Percentiles rank a stretch among this genome's conserved stretches.
Conservation (phyloP, 2,797 vertebrate species). For the Cyclura pinguis region DNA sequence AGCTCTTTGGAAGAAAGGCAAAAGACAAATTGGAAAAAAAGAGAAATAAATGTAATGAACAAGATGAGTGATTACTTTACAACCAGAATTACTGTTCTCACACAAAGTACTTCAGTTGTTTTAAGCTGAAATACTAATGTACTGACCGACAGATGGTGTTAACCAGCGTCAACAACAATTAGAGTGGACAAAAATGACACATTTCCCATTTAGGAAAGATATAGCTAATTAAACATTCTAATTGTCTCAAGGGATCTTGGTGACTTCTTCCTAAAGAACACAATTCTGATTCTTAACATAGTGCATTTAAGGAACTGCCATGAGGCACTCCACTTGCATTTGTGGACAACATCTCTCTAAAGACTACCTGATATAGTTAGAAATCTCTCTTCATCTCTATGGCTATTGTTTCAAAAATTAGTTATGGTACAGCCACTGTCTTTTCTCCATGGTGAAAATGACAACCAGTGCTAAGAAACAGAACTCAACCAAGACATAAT, state of each 20-base stretch:
- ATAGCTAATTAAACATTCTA: rapidly evolving
- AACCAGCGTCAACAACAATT: background rate
- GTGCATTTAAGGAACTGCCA: constrained; percentile 31
- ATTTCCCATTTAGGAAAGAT: rapidly evolving
- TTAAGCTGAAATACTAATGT: background rate
- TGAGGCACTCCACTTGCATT: background rate
- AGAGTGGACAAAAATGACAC: rapidly evolving
- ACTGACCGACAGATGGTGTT: constrained; percentile 9
- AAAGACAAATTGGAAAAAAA: background rate
- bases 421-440: constrained; percentile 61
- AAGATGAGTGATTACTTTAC: background rate
- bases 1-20: background rate
- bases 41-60: background rate
- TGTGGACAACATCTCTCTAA: constrained; percentile 46
- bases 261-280: constrained; percentile 33
- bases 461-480: constrained; percentile 63
- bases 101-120: constrained; percentile 11
- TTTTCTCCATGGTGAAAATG: constrained; percentile 65
- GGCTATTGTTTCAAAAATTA: constrained; percentile 68
- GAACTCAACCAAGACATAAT: constrained; percentile 21
- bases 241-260: background rate
- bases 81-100: constrained; percentile 3
- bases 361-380: constrained; percentile 60
- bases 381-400: constrained; percentile 61
- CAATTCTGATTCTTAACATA: background rate